Conservation (phyloP, 2,797 vertebrate genomes). For the Fratercula arctica region DNA sequence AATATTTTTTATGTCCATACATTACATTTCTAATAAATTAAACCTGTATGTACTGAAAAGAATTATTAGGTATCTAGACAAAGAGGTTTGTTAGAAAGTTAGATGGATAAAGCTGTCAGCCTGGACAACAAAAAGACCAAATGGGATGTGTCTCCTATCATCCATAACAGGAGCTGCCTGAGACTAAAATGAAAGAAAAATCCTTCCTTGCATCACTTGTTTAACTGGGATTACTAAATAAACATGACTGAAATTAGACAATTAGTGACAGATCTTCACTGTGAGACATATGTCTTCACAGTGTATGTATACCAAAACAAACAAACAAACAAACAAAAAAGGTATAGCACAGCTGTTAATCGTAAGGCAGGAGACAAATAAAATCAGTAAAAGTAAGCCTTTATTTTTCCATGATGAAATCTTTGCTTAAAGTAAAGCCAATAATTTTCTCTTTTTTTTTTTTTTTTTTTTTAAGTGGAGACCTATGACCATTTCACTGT, state of each 20-base stretch:
- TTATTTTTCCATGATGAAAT: neutral
- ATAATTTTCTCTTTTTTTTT: neutral
- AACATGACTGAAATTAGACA: constrained; percentile 22
- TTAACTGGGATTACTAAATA: neutral
- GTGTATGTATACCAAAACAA: neutral
- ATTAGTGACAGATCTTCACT: constrained; percentile 19
- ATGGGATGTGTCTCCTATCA: neutral
- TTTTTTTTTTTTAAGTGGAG: neutral
- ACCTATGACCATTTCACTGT: neutral
- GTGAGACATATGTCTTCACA: constrained; percentile 10
- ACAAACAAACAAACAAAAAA: constrained; percentile 5
- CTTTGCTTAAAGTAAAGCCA: neutral
- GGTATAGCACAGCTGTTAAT: neutral
- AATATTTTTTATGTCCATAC: neutral
- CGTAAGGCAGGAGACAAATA: neutral
- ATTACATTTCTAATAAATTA: neutral
- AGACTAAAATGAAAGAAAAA: constrained; percentile 1
- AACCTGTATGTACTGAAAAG: neutral
- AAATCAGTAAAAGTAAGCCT: neutral
- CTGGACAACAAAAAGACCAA: neutral
- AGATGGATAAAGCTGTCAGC: neutral
- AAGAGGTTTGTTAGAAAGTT: neutral
- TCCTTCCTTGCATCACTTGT: neutral
- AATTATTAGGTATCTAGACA: neutral
- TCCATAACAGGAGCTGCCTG: neutral